These are phyloP conservation scores for Rhynchotus rufescens DNA, from an alignment of 2,797 vertebrate genomes.

Conservation along the genomic window DNA sequence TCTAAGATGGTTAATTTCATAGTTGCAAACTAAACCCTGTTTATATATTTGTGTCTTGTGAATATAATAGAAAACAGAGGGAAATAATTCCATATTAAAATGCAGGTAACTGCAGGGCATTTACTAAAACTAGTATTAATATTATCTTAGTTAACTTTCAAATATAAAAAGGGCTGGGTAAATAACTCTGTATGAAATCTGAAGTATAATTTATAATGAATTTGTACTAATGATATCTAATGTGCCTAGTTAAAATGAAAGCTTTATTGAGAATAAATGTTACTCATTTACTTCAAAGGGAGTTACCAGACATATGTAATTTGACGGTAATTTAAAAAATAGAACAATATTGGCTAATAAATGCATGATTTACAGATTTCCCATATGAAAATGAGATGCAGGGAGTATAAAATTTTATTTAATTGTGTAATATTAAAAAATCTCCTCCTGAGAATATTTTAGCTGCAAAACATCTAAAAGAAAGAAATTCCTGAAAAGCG, in stretches of 20 bases:
- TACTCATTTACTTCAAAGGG: slow-evolving; percentile 80
- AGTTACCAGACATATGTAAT: slow-evolving; percentile 70
- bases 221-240: slow-evolving; percentile 82
- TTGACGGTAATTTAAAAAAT: slow-evolving; percentile 75
- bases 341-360: slow-evolving; percentile 71
- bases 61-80: slow-evolving; percentile 61
- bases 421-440: neutral
- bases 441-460: neutral
- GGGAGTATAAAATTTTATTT: slow-evolving; percentile 11
- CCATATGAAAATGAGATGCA: slow-evolving; percentile 29
- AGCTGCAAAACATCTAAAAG: neutral
- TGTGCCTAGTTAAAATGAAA: slow-evolving; percentile 76
- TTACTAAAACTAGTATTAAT: slow-evolving; percentile 79
- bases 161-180: slow-evolving; percentile 69
- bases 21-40: slow-evolving; percentile 50
- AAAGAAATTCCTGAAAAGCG: neutral
- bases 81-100: slow-evolving; percentile 62
- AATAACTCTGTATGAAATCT: slow-evolving; percentile 79
- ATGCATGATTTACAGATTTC: slow-evolving; percentile 65
- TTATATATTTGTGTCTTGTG: slow-evolving; percentile 60
- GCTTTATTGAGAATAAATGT: slow-evolving; percentile 79
- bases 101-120: slow-evolving; percentile 67
- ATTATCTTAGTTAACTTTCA: slow-evolving; percentile 80
- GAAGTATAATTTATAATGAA: slow-evolving; percentile 79
- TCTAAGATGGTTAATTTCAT: slow-evolving; percentile 52